phyloP scores from a whole-genome alignment of 2,113 vertebrate species.

The Cisticola juncidis region DNA sequence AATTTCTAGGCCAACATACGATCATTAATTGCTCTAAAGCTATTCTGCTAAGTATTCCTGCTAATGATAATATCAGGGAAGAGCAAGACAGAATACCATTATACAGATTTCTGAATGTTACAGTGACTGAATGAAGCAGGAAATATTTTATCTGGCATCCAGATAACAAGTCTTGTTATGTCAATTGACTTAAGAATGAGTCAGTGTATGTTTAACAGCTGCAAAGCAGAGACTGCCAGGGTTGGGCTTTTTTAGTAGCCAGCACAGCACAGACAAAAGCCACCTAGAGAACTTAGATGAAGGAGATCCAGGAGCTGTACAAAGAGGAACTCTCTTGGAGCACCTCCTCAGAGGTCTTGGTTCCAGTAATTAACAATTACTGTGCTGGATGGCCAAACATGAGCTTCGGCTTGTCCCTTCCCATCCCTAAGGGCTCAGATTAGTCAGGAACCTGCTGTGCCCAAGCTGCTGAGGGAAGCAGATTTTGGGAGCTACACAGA shows the following conservation, averaged over 20 bases:
- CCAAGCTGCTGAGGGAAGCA: neutral
- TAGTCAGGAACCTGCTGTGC: neutral
- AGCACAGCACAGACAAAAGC: neutral
- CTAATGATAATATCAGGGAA: neutral
- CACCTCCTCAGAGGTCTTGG: neutral
- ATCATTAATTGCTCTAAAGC: neutral
- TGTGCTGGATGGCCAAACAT: neutral
- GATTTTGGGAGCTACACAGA: neutral
- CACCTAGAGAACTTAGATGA: neutral
- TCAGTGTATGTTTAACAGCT: rapidly evolving
- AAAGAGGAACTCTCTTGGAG: neutral
- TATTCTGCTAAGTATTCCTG: neutral
- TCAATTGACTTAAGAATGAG: neutral
- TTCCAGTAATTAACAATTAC: neutral
- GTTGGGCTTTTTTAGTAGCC: neutral
- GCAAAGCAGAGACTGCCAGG: neutral
- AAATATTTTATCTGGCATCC: neutral
- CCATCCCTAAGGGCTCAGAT: rapidly evolving
- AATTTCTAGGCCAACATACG: neutral
- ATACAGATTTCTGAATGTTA: neutral
- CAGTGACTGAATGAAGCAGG: rapidly evolving
- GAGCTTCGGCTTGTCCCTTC: rapidly evolving
- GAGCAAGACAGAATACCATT: neutral
- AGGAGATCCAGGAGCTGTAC: neutral
- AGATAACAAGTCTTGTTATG: neutral